Conservation (phyloP, 2,113 vertebrate genomes). For the Reinhardtius hippoglossoides region DNA sequence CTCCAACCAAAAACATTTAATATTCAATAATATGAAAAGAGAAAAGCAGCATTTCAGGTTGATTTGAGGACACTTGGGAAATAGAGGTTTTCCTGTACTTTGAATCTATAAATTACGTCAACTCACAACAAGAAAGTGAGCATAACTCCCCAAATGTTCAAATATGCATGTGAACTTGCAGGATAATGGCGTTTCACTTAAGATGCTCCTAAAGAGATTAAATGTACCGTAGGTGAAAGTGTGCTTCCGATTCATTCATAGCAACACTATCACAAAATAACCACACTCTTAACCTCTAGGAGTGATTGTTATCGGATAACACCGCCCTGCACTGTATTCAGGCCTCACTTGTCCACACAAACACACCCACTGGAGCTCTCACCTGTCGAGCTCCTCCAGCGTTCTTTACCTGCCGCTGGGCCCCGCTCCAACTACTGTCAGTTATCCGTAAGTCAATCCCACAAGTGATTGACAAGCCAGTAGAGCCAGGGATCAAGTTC, state of each 20-base stretch:
- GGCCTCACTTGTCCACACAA: slow-evolving; percentile 29
- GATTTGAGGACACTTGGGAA: no score
- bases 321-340: slow-evolving; percentile 6
- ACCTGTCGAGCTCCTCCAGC: slow-evolving; percentile 73
- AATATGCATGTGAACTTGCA: no score
- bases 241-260: slow-evolving; percentile 17
- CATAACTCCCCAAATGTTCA: no score
- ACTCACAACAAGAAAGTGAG: no score
- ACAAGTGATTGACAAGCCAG: slow-evolving; percentile 76
- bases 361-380: slow-evolving; percentile 21
- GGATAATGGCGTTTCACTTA: background rate
- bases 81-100: no score
- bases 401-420: slow-evolving; percentile 69
- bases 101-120: no score
- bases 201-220: background rate
- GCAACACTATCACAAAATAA: background rate
- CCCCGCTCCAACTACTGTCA: slow-evolving; percentile 84
- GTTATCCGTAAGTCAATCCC: slow-evolving; percentile 90
- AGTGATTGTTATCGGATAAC: slow-evolving; percentile 17
- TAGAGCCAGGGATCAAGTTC: slow-evolving; percentile 86
- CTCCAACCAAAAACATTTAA: no score
- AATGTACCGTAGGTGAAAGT: background rate
- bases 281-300: background rate
- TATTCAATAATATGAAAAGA: no score
- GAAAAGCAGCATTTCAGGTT: no score